Conservation (phyloP, 2,797 vertebrate genomes). For the Enteromius trimaculatus region DNA sequence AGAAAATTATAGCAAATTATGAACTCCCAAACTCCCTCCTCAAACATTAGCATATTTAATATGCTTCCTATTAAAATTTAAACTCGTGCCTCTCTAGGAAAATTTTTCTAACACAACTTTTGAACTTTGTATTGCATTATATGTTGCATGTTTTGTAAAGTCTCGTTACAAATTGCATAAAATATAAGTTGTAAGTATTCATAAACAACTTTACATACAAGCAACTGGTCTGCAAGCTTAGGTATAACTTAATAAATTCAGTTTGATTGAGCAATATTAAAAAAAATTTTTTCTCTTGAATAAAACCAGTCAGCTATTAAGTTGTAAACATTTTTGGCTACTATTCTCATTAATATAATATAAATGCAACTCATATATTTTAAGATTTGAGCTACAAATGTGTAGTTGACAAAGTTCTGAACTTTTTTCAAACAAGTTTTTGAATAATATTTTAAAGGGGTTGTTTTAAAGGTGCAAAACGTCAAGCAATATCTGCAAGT, state of each 20-base stretch:
- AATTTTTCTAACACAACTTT: neutral
- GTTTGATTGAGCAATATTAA: neutral
- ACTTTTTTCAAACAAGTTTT: neutral
- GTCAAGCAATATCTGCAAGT: neutral
- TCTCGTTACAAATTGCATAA: neutral
- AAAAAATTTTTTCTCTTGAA: neutral
- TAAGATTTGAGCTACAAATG: neutral
- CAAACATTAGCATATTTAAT: neutral
- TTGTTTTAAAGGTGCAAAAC: too few relatives aligned
- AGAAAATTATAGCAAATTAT: conserved; percentile 34
- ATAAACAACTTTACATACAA: neutral
- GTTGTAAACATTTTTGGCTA: neutral
- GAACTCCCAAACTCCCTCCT: conserved; percentile 21
- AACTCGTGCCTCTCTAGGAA: neutral
- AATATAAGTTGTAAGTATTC: neutral
- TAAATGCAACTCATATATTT: neutral
- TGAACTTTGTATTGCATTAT: neutral
- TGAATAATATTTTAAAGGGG: neutral
- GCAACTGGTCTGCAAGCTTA: neutral
- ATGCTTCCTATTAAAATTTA: neutral
- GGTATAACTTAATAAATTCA: too few relatives aligned
- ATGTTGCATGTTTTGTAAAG: neutral
- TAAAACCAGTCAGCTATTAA: neutral
- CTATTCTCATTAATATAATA: neutral
- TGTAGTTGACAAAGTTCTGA: neutral